phyloP scores from a whole-genome alignment of 2,113 vertebrate species.

The Marmota flaviventris region DNA sequence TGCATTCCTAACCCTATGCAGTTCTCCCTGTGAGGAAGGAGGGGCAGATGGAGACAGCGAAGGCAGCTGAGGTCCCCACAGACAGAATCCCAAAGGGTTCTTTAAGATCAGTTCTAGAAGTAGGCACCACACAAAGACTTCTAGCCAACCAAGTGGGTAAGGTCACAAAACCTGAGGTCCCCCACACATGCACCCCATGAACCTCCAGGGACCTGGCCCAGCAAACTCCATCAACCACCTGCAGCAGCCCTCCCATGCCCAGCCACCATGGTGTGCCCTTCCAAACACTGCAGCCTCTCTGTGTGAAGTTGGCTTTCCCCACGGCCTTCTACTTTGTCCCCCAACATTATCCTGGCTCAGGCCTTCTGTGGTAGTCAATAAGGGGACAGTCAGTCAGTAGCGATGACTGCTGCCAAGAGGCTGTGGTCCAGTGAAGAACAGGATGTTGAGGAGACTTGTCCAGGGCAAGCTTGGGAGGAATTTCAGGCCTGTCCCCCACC shows the following conservation, averaged over 20 bases:
- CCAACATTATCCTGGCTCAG: neutral
- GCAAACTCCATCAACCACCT: neutral
- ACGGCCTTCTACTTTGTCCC: neutral
- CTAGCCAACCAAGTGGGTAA: neutral
- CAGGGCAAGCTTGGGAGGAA: neutral
- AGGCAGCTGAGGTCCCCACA: neutral
- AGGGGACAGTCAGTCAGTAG: neutral
- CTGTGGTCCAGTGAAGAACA: neutral
- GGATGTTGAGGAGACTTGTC: neutral
- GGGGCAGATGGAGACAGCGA: neutral
- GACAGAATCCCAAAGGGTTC: neutral
- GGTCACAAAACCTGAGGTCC: neutral
- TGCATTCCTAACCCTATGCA: neutral
- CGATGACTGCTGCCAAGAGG: neutral
- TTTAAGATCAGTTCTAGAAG: neutral
- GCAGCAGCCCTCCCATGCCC: neutral
- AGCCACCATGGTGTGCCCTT: neutral
- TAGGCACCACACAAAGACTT: neutral
- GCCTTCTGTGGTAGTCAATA: neutral
- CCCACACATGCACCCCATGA: neutral
- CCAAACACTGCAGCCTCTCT: fast-evolving
- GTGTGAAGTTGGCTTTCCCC: neutral
- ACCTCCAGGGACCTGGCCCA: neutral
- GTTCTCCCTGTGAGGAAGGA: neutral
- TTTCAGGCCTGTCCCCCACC: neutral